Base-by-base conservation (phyloP, 1,140 invertebrate species). In the Drosophila athabasca region DNA sequence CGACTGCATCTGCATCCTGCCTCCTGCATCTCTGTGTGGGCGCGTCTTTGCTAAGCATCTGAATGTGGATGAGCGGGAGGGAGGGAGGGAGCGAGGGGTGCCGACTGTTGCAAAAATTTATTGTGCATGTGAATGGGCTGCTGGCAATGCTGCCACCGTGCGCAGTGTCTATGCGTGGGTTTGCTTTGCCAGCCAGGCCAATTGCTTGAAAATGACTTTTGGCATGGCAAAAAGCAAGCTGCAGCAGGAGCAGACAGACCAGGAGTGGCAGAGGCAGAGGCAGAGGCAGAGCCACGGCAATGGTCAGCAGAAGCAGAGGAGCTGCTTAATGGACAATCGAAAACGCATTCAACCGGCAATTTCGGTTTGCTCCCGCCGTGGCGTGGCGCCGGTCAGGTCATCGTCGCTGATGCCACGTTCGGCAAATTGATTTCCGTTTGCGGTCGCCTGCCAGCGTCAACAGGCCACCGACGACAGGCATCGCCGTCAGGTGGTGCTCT, bases 141-240 rank as follows among this genome's bases (percentile, higher is more conserved):
- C 58, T 50, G 24, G 29, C 26, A 39, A 19, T 19, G 17, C 17
- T 19, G 31, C 48, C 17, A 29, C 39, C 17, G 35, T 35, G 9
- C 7, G 19, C n/a, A 13, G 19, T 59, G 35, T 55, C 35, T 50
- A n/a, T 62, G 41, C 31, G 48, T 44, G 54, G 44, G 17, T 51
- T 57, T 69, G 71, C 67, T 53, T 62, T 79, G 65, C 54, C 73
- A 87, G 78, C 52, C 70, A 54, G 75, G 79, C 79, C 83, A 87
- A 87, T 88, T 87, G 82, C 82, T 87, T 78, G 83, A 88, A 88
- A 87, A 83, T 87, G 83, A 87, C 83, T 87, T 87, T 85, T 85
- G 82, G 82, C 82, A 78, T 48, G 55, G 53, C 60, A 65, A 65
- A 74, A 81, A 76, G 51, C 69, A 51, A 46, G 75, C 61, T 48